Percentiles rank a stretch among this genome's conserved stretches.
Evolutionary conservation across 2,888 invertebrate genomes (phyloP).

Genomic region (Mongoloraphidia duomilia): DNA sequence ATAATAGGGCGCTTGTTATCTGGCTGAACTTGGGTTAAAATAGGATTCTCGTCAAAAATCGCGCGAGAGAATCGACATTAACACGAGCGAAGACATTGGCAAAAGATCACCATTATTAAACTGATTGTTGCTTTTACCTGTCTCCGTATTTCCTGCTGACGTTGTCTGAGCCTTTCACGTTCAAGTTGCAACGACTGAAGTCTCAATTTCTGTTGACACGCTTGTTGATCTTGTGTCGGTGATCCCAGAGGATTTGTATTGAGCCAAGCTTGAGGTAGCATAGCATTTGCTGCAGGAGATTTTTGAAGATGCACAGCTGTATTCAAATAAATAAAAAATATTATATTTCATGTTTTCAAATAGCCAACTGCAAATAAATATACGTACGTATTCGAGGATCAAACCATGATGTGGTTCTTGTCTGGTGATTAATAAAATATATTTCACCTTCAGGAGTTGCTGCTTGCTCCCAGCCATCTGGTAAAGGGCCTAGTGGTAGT

Average conservation of each 20-base stretch:
- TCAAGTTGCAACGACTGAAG: conserved; percentile 77
- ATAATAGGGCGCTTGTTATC: too few relatives aligned
- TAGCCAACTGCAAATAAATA: conserved; percentile 6
- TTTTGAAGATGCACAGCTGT: conserved; percentile 39
- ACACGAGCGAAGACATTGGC: too few relatives aligned
- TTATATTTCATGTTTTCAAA: neutral
- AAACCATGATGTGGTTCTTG: conserved; percentile 93
- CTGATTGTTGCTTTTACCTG: conserved; percentile 38
- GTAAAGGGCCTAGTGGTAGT: conserved; percentile 48
- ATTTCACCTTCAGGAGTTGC: conserved; percentile 73
- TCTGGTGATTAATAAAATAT: conserved; percentile 85
- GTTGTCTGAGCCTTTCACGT: conserved; percentile 72
- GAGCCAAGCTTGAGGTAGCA: conserved; percentile 38
- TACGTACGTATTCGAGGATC: conserved; percentile 94
- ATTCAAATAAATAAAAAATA: conserved; percentile 13
- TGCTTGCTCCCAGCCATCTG: conserved; percentile 81
- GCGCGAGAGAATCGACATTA: too few relatives aligned
- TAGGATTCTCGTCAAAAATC: too few relatives aligned
- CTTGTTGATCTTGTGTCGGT: conserved; percentile 43
- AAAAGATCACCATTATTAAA: too few relatives aligned
- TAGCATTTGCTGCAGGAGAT: conserved; percentile 39
- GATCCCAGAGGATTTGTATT: conserved; percentile 32
- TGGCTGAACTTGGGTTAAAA: too few relatives aligned
- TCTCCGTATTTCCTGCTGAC: conserved; percentile 78
- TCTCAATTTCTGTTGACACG: conserved; percentile 60